phyloP scores from a whole-genome alignment of 23 tunicate species.

The Corella eumyota region DNA sequence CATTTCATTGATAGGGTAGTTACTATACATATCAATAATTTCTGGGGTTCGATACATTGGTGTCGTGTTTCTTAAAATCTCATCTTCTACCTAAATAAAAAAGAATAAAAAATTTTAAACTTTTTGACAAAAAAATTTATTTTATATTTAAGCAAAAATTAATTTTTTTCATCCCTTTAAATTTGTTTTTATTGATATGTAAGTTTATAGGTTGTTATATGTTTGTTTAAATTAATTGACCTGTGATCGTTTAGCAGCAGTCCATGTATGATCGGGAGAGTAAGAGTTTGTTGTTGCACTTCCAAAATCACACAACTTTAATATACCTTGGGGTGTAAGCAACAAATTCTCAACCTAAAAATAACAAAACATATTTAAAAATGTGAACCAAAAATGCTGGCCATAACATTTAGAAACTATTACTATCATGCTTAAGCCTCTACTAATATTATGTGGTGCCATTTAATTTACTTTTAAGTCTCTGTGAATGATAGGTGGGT shows the following conservation, averaged over 20 bases:
- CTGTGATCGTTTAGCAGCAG: slow-evolving; percentile 70
- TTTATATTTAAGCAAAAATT: neutral
- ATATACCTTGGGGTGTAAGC: slow-evolving; percentile 46
- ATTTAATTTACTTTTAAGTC: slow-evolving; percentile 67
- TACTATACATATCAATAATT: slow-evolving; percentile 99
- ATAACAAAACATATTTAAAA: neutral
- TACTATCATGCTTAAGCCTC: no score
- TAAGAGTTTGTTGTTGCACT: slow-evolving; percentile 80
- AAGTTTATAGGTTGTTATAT: neutral
- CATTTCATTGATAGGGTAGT: slow-evolving; percentile 93
- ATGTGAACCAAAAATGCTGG: no score
- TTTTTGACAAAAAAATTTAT: neutral
- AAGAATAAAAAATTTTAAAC: neutral
- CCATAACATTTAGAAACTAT: no score
- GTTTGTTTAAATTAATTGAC: slow-evolving; percentile 6
- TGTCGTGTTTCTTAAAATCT: slow-evolving; percentile 74
- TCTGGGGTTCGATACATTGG: slow-evolving; percentile 98
- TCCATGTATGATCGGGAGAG: slow-evolving; percentile 93
- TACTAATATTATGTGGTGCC: no score
- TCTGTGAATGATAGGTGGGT: slow-evolving; percentile 93
- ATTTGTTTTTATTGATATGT: no score
- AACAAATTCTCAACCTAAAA: slow-evolving; percentile 75
- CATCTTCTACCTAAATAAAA: slow-evolving; percentile 60
- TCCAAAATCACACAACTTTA: slow-evolving; percentile 96
- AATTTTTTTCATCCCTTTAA: neutral